phyloP scores from a whole-genome alignment of 92 coral and sea anemone genomes.

The Montipora capitata region DNA sequence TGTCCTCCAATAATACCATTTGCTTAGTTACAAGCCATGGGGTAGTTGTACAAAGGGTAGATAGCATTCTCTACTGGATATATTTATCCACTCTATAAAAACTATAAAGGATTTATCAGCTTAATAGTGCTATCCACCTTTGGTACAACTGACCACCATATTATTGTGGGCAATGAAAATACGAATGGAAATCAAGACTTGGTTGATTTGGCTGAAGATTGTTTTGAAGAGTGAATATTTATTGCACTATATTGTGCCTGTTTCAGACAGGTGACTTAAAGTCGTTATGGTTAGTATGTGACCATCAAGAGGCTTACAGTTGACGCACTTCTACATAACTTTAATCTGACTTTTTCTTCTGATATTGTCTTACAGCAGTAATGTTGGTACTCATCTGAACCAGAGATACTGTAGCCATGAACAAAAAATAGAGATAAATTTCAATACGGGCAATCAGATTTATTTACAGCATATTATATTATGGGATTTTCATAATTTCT shows the following conservation, averaged over 20 bases:
- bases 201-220: slow-evolving; percentile 15
- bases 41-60: slow-evolving; percentile 18
- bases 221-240: slow-evolving; percentile 15
- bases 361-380: not conserved
- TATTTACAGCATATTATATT: slow-evolving; percentile 18
- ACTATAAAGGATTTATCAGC: slow-evolving; percentile 15
- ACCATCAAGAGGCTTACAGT: slow-evolving; percentile 12
- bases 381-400: too few species aligned
- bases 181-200: slow-evolving; percentile 10
- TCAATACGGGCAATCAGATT: slow-evolving; percentile 1
- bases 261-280: slow-evolving; percentile 21
- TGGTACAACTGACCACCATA: slow-evolving; percentile 14
- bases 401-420: slow-evolving; percentile 2
- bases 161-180: slow-evolving; percentile 13
- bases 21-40: slow-evolving; percentile 39
- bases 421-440: slow-evolving; percentile 8
- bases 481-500: slow-evolving; percentile 14
- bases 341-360: not conserved
- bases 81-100: slow-evolving; percentile 19
- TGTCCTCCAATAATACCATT: slow-evolving; percentile 77
- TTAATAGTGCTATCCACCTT: slow-evolving; percentile 24
- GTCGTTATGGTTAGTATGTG: slow-evolving; percentile 12
- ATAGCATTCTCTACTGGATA: slow-evolving; percentile 17
- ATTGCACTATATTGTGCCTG: slow-evolving; percentile 17
- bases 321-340: slow-evolving; percentile 10